A percentile compares a stretch with the other conserved stretches of the same genome.
Evolutionary conservation across 2,113 vertebrate genomes (phyloP).

Genomic region (Chloebia gouldiae): DNA sequence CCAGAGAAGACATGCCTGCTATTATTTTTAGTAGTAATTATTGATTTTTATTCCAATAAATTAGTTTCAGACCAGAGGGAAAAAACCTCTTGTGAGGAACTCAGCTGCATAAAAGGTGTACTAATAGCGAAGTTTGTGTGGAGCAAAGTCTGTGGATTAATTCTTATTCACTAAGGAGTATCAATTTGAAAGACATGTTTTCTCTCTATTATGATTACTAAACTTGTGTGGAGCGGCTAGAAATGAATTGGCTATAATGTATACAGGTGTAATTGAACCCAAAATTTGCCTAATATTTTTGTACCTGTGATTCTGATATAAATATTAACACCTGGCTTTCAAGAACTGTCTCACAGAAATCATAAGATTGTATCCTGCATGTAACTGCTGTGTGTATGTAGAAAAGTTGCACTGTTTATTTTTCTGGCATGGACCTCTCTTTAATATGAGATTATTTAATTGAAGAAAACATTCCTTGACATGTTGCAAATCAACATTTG

Average conservation of each 20-base stretch:
- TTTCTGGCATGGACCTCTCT: conserved; percentile 62
- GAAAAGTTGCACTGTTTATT: conserved; percentile 67
- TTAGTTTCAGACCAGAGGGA: background rate
- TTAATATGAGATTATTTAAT: conserved; percentile 74
- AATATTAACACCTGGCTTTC: conserved; percentile 40
- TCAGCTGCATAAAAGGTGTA: background rate
- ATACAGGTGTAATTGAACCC: background rate
- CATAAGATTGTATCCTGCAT: background rate
- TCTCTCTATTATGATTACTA: background rate
- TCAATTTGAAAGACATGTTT: background rate
- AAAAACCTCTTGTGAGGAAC: background rate
- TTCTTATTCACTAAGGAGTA: background rate
- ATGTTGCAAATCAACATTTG: conserved; percentile 69
- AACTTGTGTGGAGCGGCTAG: background rate
- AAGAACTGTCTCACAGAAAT: conserved; percentile 59
- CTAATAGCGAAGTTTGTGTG: background rate
- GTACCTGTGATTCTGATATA: conserved; percentile 50
- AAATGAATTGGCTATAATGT: background rate
- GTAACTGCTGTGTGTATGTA: background rate
- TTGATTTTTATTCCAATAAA: background rate
- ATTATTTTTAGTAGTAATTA: background rate
- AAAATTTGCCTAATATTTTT: conserved; percentile 11
- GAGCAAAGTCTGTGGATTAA: background rate
- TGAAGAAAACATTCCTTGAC: conserved; percentile 74
- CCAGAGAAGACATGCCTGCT: background rate